Evolutionary conservation across 2,888 invertebrate genomes (phyloP), one percentile per base, ranked within the genome.

Genomic region (Criorhina ranunculi): DNA sequence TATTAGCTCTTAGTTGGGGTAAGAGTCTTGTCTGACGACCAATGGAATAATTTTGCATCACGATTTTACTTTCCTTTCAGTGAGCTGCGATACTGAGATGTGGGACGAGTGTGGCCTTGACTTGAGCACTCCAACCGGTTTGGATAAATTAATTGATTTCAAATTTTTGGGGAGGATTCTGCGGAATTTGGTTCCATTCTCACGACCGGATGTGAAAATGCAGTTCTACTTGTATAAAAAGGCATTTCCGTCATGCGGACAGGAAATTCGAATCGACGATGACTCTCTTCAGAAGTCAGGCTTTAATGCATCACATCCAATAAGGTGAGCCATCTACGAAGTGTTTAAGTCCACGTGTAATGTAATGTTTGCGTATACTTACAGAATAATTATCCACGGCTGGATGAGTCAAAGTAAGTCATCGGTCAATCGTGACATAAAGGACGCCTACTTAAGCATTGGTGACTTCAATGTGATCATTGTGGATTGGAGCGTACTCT

Each of bases 371-470:
- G 1, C 35, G 15, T 46, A 4, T 15, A 5, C 73, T 87, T 87
- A 19, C 88, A 91, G 91, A 89, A 89, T 91, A 51, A 89, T 91
- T 70, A 90, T 91, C 69, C 91, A 91, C 35, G 91, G 91, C 33
- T 91, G 91, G 90, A 90, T 90, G 90, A 90, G 91, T 88, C 90
- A 90, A 82, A 89, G 89, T 15, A 90, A 89, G 51, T 90, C 90
- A 5, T 88, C 89, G 5, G 88, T 90, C 40, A 90, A 90, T 88
- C 89, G 90, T 35, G 89, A 88, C 57, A 88, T 91, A 12, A 91
- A 90, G 80, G 88, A 88, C 59, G 91, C 91, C n/a, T 91, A 91
- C 87, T 87, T 91, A n/a, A 89, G 89, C 57, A 73, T 90, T 59
- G 89, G 87, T n/a, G 90, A 91, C 75, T 91, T 88, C 49, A 91